These are phyloP conservation scores for Gorsachius goisagi DNA, from an alignment of 2,113 vertebrate genomes.

Conservation along the genomic window DNA sequence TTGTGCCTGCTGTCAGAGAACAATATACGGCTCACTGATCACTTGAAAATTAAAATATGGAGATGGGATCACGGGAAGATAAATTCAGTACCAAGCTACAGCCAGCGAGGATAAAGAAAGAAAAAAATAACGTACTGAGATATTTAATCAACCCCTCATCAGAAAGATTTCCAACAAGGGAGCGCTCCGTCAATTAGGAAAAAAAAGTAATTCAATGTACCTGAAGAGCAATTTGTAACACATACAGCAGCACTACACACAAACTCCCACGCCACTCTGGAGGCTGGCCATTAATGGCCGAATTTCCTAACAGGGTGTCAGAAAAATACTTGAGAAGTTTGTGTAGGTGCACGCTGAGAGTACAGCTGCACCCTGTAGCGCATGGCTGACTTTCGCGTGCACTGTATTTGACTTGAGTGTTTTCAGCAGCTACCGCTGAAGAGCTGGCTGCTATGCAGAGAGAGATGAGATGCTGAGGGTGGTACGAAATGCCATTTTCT, in stretches of 20 bases:
- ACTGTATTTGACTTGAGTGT: neutral
- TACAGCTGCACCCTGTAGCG: neutral
- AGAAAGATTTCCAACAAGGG: constrained; percentile 51
- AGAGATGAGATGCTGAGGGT: neutral
- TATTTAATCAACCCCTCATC: constrained; percentile 37
- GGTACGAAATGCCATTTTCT: neutral
- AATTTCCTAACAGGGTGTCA: neutral
- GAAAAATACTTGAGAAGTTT: neutral
- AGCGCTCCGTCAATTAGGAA: neutral
- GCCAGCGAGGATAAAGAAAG: neutral
- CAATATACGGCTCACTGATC: constrained; percentile 37
- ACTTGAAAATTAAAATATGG: constrained; percentile 62
- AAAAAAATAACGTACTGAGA: neutral
- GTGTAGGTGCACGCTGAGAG: neutral
- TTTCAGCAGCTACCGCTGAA: neutral
- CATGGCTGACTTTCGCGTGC: accelerated
- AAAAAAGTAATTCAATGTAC: constrained; percentile 20
- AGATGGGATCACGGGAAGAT: constrained; percentile 51
- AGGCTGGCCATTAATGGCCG: neutral
- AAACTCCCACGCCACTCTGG: neutral
- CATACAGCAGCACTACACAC: neutral
- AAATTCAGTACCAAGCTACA: constrained; percentile 39
- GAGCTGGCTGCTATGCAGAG: neutral
- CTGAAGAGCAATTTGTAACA: neutral
- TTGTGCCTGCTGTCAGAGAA: constrained; percentile 40